Evolutionary conservation across 2,113 vertebrate genomes (phyloP).

Genomic region (Protobothrops mucrosquamatus): DNA sequence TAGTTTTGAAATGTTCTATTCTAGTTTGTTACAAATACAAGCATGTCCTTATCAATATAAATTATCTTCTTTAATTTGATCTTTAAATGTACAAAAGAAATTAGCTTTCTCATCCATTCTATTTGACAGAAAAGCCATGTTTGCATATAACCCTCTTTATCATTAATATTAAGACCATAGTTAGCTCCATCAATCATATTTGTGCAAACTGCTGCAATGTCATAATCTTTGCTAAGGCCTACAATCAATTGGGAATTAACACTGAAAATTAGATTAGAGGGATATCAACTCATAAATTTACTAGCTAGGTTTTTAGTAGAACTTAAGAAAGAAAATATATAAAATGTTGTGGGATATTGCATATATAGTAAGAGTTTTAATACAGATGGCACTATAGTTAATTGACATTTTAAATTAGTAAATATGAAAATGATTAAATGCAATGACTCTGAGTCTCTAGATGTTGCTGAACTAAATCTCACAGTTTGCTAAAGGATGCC

Average conservation of each 20-base stretch:
- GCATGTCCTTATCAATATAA: conserved; percentile 65
- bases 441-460: neutral
- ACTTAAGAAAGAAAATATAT: conserved; percentile 36
- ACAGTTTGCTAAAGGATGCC: neutral
- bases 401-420: neutral
- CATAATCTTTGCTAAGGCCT: conserved; percentile 58
- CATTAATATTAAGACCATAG: conserved; percentile 55
- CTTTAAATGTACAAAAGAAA: conserved; percentile 63
- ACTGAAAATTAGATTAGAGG: conserved; percentile 45
- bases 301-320: conserved; percentile 1
- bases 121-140: conserved; percentile 68
- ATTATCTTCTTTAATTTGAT: conserved; percentile 61
- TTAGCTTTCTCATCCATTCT: conserved; percentile 62
- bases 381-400: neutral
- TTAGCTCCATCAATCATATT: conserved; percentile 62
- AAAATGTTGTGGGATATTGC: conserved; percentile 40
- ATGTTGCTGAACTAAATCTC: neutral
- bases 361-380: conserved; percentile 24
- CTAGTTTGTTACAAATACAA: conserved; percentile 56
- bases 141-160: conserved; percentile 61
- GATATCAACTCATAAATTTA: conserved; percentile 17
- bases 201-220: conserved; percentile 57
- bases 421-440: neutral
- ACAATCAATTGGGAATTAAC: conserved; percentile 51
- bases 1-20: conserved; percentile 62